phyloP scores from a whole-genome alignment of 2,797 vertebrate species.

The Apogon hyalosoma region DNA sequence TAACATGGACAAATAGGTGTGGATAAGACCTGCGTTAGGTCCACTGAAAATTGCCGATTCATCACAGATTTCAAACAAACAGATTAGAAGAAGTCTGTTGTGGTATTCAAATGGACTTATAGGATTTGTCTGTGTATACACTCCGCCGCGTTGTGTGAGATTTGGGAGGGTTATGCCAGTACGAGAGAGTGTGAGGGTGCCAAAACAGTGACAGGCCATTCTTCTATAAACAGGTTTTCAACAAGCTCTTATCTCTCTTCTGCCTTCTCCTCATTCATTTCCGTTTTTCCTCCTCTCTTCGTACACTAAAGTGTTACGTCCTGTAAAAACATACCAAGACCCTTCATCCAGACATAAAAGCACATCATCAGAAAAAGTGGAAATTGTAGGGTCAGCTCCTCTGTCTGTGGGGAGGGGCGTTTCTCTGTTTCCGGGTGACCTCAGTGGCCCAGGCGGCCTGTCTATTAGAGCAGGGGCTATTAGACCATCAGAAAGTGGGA shows the following conservation, averaged over 20 bases:
- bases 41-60: conserved; percentile 65
- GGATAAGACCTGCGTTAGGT: conserved; percentile 63
- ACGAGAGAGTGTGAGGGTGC: conserved; percentile 55
- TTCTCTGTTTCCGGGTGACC: conserved; percentile 72
- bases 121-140: conserved; percentile 76
- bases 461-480: conserved; percentile 76
- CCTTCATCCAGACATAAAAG: conserved; percentile 9
- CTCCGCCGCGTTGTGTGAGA: conserved; percentile 54
- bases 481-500: conserved; percentile 80
- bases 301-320: not conserved
- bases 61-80: conserved; percentile 79
- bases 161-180: conserved; percentile 49
- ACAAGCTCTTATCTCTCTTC: conserved; percentile 53
- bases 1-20: conserved; percentile 67
- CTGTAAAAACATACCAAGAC: not conserved
- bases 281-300: conserved; percentile 23
- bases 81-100: conserved; percentile 71
- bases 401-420: conserved; percentile 19
- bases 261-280: conserved; percentile 43
- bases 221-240: conserved; percentile 61
- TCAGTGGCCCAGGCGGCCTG: conserved; percentile 65
- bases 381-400: not conserved
- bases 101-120: conserved; percentile 67
- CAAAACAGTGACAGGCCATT: conserved; percentile 68
- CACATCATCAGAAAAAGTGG: conserved; percentile 7